phyloP scores from a whole-genome alignment of 2,888 invertebrate species.

The Dasypogon diadema region DNA sequence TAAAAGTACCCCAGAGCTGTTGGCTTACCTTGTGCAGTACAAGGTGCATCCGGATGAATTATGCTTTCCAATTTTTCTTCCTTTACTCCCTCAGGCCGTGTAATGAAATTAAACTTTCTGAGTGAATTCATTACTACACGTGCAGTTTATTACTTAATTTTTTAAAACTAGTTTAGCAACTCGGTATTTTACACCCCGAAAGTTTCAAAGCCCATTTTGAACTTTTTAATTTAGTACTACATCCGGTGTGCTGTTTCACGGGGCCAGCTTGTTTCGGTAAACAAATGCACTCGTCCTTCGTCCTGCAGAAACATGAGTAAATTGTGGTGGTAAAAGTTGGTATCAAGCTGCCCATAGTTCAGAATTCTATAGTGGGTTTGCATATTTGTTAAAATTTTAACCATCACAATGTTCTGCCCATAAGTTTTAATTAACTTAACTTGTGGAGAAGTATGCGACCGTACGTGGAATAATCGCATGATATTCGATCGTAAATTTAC shows the following conservation, averaged over 20 bases:
- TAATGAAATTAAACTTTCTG: constrained; percentile 43
- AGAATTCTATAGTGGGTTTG: neutral
- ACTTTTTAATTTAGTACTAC: constrained; percentile 38
- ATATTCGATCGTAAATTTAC: too few relatives aligned
- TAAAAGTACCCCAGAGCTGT: too few relatives aligned
- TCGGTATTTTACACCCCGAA: constrained; percentile 15
- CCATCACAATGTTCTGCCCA: neutral
- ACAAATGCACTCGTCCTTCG: too few relatives aligned
- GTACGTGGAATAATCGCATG: too few relatives aligned
- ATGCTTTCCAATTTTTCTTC: constrained; percentile 29
- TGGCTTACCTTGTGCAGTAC: neutral
- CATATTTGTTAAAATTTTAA: neutral
- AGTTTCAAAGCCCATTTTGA: constrained; percentile 30
- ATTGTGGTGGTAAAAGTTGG: neutral
- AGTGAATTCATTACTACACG: constrained; percentile 24
- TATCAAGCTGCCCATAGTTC: neutral
- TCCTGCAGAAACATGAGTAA: neutral
- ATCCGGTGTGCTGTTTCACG: constrained; percentile 5
- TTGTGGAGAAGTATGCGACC: too few relatives aligned
- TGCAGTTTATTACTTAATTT: constrained; percentile 46
- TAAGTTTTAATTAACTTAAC: neutral
- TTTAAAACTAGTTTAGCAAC: constrained; percentile 14
- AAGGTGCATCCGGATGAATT: constrained; percentile 24
- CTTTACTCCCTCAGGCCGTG: constrained; percentile 1
- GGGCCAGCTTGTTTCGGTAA: neutral